A percentile compares a stretch with the other conserved stretches of the same genome.
phyloP scores from a whole-genome alignment of 92 coral and sea anemone species.

The Phymanthus crucifer region DNA sequence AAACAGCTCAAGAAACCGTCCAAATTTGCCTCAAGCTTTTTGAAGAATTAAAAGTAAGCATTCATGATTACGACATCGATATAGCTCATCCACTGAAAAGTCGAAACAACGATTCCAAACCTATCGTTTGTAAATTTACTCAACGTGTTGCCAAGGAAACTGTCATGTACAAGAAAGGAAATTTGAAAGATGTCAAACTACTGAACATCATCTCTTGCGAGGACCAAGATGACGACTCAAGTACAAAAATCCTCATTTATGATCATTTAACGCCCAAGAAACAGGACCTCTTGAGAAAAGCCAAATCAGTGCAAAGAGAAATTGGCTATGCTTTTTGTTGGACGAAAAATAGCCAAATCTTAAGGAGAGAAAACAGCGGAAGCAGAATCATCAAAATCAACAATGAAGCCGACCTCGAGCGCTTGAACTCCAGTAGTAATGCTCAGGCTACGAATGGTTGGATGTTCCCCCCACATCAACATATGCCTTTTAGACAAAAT shows the following conservation, averaged over 20 bases:
- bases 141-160: slow-evolving; percentile 32
- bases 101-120: slow-evolving; percentile 6
- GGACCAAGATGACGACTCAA: slow-evolving; percentile 16
- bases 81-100: slow-evolving; percentile 23
- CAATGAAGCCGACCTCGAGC: too few relatives aligned
- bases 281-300: slow-evolving; percentile 22
- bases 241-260: slow-evolving; percentile 17
- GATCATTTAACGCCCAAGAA: slow-evolving; percentile 24
- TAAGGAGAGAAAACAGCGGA: too few relatives aligned
- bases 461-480: too few relatives aligned
- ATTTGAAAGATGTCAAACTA: too few relatives aligned
- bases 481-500: too few relatives aligned
- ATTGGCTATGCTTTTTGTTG: slow-evolving; percentile 24
- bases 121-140: slow-evolving; percentile 34
- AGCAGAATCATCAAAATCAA: too few relatives aligned
- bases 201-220: too few relatives aligned
- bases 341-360: too few relatives aligned
- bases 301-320: slow-evolving; percentile 26
- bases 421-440: too few relatives aligned
- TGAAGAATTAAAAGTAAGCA: neutral
- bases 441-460: too few relatives aligned
- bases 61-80: slow-evolving; percentile 9
- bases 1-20: neutral
- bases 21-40: slow-evolving; percentile 7
- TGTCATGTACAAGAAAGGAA: slow-evolving; percentile 20